These are phyloP conservation scores for Trogon surrucura DNA, from an alignment of 2,113 vertebrate genomes.

Conservation along the genomic window DNA sequence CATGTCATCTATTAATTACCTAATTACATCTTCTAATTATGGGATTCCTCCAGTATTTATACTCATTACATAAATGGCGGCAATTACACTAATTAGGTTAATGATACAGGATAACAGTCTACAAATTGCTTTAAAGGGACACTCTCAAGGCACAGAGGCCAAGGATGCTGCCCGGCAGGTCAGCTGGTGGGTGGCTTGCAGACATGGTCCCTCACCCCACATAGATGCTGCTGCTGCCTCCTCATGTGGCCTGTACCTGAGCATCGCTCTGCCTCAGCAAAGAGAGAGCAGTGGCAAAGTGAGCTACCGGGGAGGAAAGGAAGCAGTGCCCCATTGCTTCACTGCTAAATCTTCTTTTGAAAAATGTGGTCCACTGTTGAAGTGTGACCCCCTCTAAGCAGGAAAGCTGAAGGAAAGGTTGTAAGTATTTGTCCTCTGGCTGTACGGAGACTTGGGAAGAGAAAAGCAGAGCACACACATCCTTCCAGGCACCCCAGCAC, in stretches of 20 bases:
- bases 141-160: conserved; percentile 62
- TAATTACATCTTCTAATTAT: conserved; percentile 82
- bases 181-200: not conserved
- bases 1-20: conserved; percentile 84
- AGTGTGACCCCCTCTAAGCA: not conserved
- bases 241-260: not conserved
- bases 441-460: not conserved
- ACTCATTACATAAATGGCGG: conserved; percentile 79
- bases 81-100: conserved; percentile 84
- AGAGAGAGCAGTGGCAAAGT: not conserved
- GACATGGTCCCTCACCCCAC: not conserved
- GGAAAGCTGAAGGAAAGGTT: not conserved
- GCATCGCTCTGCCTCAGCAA: not conserved
- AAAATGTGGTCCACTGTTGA: not conserved
- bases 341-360: not conserved
- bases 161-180: conserved; percentile 58
- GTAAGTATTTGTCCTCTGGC: not conserved
- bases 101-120: conserved; percentile 79
- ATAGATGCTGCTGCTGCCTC: not conserved
- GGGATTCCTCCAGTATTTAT: conserved; percentile 81
- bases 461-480: not conserved
- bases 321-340: not conserved
- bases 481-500: not conserved
- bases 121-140: conserved; percentile 81
- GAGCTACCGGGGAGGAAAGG: not conserved